Conservation (phyloP, 2,888 invertebrate species). For the Diarsia mendica region DNA sequence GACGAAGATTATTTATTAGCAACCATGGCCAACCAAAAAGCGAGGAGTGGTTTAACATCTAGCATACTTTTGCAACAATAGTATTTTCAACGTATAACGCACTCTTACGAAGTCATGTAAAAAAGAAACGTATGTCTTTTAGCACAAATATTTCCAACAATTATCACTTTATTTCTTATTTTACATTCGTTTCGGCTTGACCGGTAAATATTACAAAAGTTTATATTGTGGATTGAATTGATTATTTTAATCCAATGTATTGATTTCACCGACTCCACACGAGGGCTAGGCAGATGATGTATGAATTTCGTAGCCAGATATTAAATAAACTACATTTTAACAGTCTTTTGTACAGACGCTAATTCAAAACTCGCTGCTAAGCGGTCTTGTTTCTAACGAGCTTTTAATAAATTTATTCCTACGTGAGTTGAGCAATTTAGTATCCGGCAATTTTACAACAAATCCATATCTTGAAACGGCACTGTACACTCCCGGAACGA, state of each 20-base stretch:
- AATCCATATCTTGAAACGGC: not conserved
- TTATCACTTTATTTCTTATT: conserved; percentile 58
- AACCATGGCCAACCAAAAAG: not conserved
- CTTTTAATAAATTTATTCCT: conserved; percentile 8
- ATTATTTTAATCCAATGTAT: too few species aligned
- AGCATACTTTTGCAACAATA: conserved; percentile 27
- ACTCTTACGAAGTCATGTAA: conserved; percentile 26
- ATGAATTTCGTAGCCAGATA: not conserved
- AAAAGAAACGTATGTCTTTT: conserved; percentile 41
- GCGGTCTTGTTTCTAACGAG: conserved; percentile 5
- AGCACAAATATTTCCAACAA: conserved; percentile 49
- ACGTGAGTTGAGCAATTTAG: conserved; percentile 11
- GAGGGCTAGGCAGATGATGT: not conserved
- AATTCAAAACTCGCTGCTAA: conserved; percentile 4
- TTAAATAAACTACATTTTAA: conserved; percentile 2
- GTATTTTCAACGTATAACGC: conserved; percentile 18
- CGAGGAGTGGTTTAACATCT: not conserved
- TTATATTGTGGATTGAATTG: conserved; percentile 21
- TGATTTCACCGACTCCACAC: too few species aligned
- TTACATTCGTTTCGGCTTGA: conserved; percentile 33
- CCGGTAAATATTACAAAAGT: conserved; percentile 45
- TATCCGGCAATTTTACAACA: not conserved
- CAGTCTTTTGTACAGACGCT: not conserved
- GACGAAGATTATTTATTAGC: not conserved
- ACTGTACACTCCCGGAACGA: not conserved